These are phyloP conservation scores for Leptodactylus fallax DNA, from an alignment of 2,797 vertebrate species.

Conservation along the genomic window DNA sequence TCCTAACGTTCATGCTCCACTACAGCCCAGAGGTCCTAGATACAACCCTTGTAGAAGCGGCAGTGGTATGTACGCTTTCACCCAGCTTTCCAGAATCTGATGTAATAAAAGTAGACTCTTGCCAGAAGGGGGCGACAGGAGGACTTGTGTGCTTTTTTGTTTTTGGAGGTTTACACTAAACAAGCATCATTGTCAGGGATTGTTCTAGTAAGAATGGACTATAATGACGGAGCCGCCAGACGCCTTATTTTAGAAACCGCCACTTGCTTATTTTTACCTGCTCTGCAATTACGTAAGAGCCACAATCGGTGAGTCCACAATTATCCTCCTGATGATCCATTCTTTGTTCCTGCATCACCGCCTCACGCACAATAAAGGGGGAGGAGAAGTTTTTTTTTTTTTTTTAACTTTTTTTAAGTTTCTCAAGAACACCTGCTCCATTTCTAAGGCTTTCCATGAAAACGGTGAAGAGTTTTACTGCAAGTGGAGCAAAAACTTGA, in stretches of 20 bases:
- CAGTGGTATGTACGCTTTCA: no score
- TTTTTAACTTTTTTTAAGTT: background rate
- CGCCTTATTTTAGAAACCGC: background rate
- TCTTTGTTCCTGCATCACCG: background rate
- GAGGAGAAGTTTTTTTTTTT: background rate
- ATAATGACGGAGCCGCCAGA: background rate
- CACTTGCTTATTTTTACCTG: background rate
- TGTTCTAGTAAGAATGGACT: background rate
- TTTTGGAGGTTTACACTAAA: no score
- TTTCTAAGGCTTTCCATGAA: background rate
- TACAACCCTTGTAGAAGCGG: no score
- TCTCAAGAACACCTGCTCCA: background rate
- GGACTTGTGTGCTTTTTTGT: background rate
- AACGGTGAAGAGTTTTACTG: no score
- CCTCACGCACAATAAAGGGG: background rate
- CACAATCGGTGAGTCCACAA: background rate
- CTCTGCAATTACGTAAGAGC: background rate
- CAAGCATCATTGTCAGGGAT: background rate
- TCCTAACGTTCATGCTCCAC: no score
- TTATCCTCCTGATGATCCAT: background rate
- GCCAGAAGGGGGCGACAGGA: background rate
- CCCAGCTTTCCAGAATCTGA: no score
- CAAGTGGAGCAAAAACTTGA: background rate
- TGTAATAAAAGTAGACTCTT: no score
- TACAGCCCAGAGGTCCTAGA: no score